Base-by-base conservation (phyloP, 2,113 vertebrate species). In the Caranx melampygus region DNA sequence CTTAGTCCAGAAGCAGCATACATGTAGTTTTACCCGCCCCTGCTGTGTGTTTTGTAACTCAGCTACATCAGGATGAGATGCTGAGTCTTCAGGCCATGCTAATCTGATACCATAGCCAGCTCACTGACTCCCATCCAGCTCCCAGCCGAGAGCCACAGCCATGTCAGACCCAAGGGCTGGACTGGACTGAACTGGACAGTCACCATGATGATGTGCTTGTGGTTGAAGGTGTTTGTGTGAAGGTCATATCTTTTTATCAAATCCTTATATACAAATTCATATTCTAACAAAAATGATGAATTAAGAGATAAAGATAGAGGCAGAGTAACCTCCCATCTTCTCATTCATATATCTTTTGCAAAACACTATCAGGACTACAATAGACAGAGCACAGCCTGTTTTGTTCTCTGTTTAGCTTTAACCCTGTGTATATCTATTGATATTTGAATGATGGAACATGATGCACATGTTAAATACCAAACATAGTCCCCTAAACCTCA, bases 101-200 rank as follows among this genome's bases (percentile, higher is more conserved):
- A 85, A 87, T 91, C 63, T 78, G 69, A 89, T 72, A 69, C 87
- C 84, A 63, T 61, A 64, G 73, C 63, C 79, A 81, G 85, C 85
- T 86, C 81, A 79, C 86, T 87, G 83, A 85, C 54, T 88, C 72
- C 61, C 73, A 71, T 79, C 73, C 69, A 72, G 51, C 73, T 82
- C 78, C 58, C 77, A 70, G 35, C 78, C 62, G 20, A 80, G 55
- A 81, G 79, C 73, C 78, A 67, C 13, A 31, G 73, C 71, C 49
- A 75, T 35, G 14, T 82, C 75, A 73, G 62, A 88, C 61, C 85
- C 68, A 35, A 42, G 62, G 64, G 84, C 81, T 72, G 61, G 65
- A 67, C 55, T 78, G 55, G 44, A 64, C 49, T 55, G 31, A 65
- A 34, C 73, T 78, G 84, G 74, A 72, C 80, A 72, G 49, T 59